Evolutionary conservation across 2,113 vertebrate genomes (phyloP).

Genomic region (Nerophis ophidion): DNA sequence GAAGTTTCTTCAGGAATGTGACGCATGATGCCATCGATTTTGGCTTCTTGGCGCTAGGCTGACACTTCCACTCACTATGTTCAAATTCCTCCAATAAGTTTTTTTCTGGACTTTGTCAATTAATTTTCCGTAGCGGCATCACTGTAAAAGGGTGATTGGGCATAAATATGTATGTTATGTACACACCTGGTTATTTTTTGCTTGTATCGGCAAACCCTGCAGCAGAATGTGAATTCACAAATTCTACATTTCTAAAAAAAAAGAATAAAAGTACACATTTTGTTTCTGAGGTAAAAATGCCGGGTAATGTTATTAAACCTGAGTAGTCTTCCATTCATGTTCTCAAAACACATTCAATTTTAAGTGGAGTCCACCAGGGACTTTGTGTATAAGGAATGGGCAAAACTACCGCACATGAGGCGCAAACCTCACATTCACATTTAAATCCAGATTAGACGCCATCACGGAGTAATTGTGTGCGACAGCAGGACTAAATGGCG

Average conservation of each 20-base stretch:
- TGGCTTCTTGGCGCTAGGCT: too few species aligned
- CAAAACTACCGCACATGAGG: not conserved
- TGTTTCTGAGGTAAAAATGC: too few species aligned
- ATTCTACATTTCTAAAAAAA: not conserved
- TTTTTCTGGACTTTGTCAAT: not conserved
- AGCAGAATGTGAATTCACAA: not conserved
- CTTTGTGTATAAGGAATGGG: not conserved
- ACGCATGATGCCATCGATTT: too few species aligned
- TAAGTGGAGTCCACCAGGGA: conserved; percentile 1
- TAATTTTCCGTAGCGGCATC: not conserved
- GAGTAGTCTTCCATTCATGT: not conserved
- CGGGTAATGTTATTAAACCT: too few species aligned
- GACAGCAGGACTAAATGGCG: conserved; percentile 38
- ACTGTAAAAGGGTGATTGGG: not conserved
- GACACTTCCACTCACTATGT: too few species aligned
- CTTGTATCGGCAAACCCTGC: not conserved
- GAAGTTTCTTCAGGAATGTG: too few species aligned
- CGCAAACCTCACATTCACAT: not conserved
- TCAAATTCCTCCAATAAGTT: too few species aligned
- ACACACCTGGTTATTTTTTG: not conserved
- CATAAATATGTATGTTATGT: not conserved
- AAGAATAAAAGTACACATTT: too few species aligned
- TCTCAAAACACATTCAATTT: not conserved
- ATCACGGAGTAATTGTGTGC: not conserved
- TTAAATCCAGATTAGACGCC: not conserved